Conservation (phyloP, 1,140 invertebrate species). For the Dryas iulia region DNA sequence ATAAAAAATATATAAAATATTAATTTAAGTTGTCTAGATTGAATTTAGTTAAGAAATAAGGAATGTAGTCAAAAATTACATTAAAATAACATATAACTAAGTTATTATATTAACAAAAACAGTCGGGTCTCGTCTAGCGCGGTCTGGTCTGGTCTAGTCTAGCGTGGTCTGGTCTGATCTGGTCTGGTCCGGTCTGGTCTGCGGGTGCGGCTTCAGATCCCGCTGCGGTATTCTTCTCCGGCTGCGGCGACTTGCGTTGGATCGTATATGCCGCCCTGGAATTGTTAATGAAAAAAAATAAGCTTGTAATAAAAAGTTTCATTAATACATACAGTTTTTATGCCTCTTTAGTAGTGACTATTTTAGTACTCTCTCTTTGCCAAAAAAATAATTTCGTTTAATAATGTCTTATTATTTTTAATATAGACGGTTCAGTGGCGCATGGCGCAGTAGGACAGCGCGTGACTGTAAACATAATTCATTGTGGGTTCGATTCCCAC, state of each 20-base stretch:
- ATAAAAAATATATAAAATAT: not conserved
- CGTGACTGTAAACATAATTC: too few species aligned
- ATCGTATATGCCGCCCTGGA: constrained; percentile 51
- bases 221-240: constrained; percentile 43
- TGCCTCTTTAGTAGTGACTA: too few species aligned
- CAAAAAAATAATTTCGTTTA: too few species aligned
- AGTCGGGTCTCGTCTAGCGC: not conserved
- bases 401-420: too few species aligned
- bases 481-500: too few species aligned
- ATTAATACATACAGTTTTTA: too few species aligned
- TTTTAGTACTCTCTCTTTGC: too few species aligned
- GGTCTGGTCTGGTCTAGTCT: not conserved
- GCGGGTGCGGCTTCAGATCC: constrained; percentile 34
- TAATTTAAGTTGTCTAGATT: not conserved
- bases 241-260: constrained; percentile 31
- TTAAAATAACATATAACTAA: not conserved
- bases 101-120: not conserved
- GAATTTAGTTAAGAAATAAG: not conserved
- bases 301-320: too few species aligned
- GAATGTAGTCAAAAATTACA: not conserved
- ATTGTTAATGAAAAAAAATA: not conserved
- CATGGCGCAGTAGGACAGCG: too few species aligned
- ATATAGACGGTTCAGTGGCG: too few species aligned
- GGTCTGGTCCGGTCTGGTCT: not conserved
- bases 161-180: not conserved